Evolutionary conservation across 2,888 invertebrate species (phyloP), one percentile per base, ranked within the genome.

Genomic region (Gnatocerus cornutus): DNA sequence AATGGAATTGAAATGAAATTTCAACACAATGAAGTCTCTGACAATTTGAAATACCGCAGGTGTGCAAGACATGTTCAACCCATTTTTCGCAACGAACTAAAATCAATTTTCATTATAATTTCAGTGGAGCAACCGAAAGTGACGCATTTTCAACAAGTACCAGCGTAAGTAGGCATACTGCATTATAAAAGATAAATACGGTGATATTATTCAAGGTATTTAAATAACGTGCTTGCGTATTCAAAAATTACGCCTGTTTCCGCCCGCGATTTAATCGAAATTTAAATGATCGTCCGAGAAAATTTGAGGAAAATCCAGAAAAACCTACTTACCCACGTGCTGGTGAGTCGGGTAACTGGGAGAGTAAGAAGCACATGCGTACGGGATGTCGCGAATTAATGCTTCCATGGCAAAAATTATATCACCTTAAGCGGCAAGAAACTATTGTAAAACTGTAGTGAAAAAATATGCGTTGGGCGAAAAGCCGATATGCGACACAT

Each of bases 381-480:
- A 10, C 10, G 6, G 30, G 46, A 6, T 59, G 16, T 13, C 33
- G 59, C 39, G 4, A 50, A 48, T 37, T 33, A 50, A 9, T 16
- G 59, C 45, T 37, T 10, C 9, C 41, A 53, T 63, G 43, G 52
- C 52, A 46, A 63, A 53, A 52, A 62, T 45, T 62, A 16, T 59
- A 29, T 59, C 43, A 43, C 53, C 52, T 63, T 30, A 37, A 63
- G 37, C 63, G 63, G 7, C 14, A 63, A 63, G 63, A 43, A 63
- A 63, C 52, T 52, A 53, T 63, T 21, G 63, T 63, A 63, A 63
- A 63, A 67, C 59, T 67, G 59, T 46, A 27, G 39, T 61, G 62
- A 68, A 68, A 68, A 68, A 68, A 62, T 62, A 48, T 46, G 62
- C 30, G 68, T 53, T 55, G 53, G 68, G 46, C 55, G 68, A 68